These are phyloP conservation scores for Halictus quadricinctus DNA, from an alignment of 2,888 invertebrate genomes.

Conservation along the genomic window DNA sequence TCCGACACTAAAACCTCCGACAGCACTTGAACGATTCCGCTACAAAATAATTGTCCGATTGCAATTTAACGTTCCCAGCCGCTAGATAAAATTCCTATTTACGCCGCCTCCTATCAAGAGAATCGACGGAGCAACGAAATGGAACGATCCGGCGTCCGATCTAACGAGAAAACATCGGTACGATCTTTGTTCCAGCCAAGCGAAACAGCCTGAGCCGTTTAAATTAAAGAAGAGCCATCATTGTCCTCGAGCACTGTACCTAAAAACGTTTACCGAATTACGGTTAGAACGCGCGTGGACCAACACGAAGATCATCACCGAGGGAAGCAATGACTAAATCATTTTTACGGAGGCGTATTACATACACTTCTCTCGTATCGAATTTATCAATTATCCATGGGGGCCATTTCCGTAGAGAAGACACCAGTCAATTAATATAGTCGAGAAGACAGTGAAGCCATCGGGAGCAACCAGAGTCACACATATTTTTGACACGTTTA, in stretches of 20 bases:
- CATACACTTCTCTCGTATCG: neutral
- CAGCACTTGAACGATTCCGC: too few relatives aligned
- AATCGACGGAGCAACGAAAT: neutral
- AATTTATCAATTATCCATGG: slow-evolving; percentile 53
- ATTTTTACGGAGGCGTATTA: slow-evolving; percentile 32
- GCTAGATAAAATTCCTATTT: neutral
- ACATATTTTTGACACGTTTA: slow-evolving; percentile 70
- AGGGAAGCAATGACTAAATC: neutral
- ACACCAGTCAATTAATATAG: slow-evolving; percentile 67
- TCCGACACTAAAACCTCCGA: too few relatives aligned
- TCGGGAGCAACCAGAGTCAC: neutral
- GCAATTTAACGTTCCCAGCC: too few relatives aligned
- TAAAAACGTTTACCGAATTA: slow-evolving; percentile 17
- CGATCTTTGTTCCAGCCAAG: slow-evolving; percentile 28
- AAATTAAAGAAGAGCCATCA: slow-evolving; percentile 21
- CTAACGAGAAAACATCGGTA: neutral
- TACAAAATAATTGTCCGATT: too few relatives aligned
- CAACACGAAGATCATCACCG: slow-evolving; percentile 46
- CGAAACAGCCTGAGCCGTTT: neutral
- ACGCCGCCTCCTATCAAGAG: neutral
- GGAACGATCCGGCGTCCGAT: neutral
- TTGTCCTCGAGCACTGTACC: slow-evolving; percentile 1
- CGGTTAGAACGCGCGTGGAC: slow-evolving; percentile 44
- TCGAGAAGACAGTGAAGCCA: neutral
- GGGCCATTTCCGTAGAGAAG: slow-evolving; percentile 58